Conservation (phyloP, 2,797 vertebrate species). For the Emydoidea blandingii region DNA sequence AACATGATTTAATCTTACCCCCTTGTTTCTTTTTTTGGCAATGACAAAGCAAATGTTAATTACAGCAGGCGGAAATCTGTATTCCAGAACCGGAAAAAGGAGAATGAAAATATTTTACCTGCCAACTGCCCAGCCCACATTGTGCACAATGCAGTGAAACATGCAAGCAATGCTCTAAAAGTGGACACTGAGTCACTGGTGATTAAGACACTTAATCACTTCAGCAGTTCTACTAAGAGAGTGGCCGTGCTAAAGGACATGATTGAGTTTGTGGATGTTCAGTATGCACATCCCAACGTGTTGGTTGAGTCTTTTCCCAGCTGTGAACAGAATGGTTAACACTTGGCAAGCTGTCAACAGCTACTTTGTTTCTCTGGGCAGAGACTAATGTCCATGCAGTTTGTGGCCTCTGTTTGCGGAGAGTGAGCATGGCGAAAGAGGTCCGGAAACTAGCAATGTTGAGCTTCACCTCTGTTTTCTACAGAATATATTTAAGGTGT, state of each 20-base stretch:
- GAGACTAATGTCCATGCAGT: not conserved
- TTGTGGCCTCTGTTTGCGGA: not conserved
- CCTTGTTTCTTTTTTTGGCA: not conserved
- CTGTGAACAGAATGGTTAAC: not conserved
- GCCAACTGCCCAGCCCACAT: not conserved
- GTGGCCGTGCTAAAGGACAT: not conserved
- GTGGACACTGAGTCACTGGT: not conserved
- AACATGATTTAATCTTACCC: not conserved
- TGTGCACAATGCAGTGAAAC: not conserved
- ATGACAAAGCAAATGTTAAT: not conserved
- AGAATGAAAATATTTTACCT: not conserved
- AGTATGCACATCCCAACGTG: not conserved
- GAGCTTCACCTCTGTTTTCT: not conserved
- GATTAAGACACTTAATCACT: not conserved
- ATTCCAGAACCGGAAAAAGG: not conserved
- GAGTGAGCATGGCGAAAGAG: not conserved
- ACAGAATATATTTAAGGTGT: not conserved
- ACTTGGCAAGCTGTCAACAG: not conserved
- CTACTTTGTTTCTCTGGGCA: not conserved
- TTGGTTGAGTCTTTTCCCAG: not conserved
- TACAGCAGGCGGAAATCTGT: not conserved
- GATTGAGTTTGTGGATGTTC: not conserved
- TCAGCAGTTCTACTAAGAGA: not conserved
- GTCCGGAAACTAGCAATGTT: not conserved
- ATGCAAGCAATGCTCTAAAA: not conserved